Evolutionary conservation across 1,140 invertebrate genomes (phyloP).

Genomic region (Megalopta genalis): DNA sequence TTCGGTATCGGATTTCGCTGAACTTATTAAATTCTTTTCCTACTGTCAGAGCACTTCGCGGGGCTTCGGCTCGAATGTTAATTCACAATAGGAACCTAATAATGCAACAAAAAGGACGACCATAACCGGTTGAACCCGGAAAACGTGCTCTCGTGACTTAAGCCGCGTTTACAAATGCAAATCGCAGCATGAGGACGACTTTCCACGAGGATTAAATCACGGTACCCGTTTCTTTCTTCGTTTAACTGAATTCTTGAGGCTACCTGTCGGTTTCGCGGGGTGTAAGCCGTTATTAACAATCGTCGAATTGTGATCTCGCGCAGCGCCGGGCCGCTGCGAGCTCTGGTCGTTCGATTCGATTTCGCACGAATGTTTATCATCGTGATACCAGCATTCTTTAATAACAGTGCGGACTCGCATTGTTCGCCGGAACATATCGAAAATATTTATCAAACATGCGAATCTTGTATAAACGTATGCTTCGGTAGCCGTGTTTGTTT

Average conservation of each 20-base stretch:
- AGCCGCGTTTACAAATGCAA: constrained; percentile 70
- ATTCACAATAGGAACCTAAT: constrained; percentile 67
- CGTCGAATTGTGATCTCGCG: constrained; percentile 16
- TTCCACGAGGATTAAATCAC: constrained; percentile 64
- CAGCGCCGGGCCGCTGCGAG: too few relatives aligned
- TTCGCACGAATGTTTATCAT: neutral
- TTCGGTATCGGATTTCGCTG: neutral
- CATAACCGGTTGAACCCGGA: constrained; percentile 70
- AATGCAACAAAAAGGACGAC: constrained; percentile 56
- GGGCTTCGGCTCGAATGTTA: constrained; percentile 37
- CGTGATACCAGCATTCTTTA: neutral
- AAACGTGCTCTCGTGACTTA: constrained; percentile 64
- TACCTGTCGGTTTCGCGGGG: constrained; percentile 12
- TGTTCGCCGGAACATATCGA: neutral
- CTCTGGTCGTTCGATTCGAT: neutral
- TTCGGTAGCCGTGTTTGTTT: too few relatives aligned
- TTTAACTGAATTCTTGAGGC: constrained; percentile 37
- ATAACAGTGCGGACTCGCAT: neutral
- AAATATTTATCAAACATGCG: neutral
- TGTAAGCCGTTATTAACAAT: constrained; percentile 23
- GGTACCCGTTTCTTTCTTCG: constrained; percentile 46
- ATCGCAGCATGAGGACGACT: constrained; percentile 61
- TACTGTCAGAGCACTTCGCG: neutral
- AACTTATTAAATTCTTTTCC: constrained; percentile 6
- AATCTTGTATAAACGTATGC: neutral